These are phyloP conservation scores for Cinclus mexicanus DNA, from an alignment of 2,113 vertebrate species.

Conservation along the genomic window DNA sequence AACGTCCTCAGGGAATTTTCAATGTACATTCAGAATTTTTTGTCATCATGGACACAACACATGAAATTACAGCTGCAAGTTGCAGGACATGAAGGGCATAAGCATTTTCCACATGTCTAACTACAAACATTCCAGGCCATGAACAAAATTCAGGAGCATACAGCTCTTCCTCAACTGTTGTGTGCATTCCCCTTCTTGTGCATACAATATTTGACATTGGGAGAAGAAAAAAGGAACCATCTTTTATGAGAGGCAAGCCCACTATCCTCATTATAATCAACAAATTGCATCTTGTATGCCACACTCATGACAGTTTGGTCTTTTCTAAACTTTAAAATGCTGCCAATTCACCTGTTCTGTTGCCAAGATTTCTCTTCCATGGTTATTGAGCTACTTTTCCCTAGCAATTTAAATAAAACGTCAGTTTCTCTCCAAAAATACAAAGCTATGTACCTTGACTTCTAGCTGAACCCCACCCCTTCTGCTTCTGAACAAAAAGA, in stretches of 20 bases:
- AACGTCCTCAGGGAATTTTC: background rate
- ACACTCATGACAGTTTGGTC: background rate
- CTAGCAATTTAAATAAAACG: background rate
- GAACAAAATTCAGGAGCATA: background rate
- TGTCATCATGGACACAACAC: background rate
- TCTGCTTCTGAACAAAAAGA: background rate
- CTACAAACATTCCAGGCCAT: background rate
- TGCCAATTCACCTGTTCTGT: background rate
- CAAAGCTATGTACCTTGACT: background rate
- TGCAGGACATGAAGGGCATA: background rate
- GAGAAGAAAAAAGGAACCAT: background rate
- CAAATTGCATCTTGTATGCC: background rate
- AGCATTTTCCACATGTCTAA: background rate
- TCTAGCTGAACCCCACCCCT: background rate
- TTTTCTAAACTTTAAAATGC: background rate
- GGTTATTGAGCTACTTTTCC: background rate
- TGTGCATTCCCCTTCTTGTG: background rate
- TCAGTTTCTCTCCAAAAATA: background rate
- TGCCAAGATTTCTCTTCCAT: background rate
- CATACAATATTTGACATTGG: background rate
- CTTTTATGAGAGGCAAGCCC: background rate
- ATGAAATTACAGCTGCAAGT: background rate
- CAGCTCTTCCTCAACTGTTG: background rate
- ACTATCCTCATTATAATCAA: background rate
- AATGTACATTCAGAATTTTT: background rate